These are phyloP conservation scores for Ecdyonurus torrentis DNA, from an alignment of 2,888 invertebrate species.

Conservation along the genomic window DNA sequence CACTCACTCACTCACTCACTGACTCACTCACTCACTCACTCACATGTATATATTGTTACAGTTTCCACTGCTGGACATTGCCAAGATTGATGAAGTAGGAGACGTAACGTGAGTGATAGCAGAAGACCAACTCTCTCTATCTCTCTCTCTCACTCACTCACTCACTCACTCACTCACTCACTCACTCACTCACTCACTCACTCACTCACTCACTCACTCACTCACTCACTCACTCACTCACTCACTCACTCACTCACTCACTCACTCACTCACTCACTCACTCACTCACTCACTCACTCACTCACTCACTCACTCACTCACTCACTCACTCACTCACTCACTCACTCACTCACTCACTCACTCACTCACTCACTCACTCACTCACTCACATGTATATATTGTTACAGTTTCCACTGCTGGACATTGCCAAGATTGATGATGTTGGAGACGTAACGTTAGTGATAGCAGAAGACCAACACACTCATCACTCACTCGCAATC, in stretches of 20 bases:
- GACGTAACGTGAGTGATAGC: no score
- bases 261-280: constrained; percentile 7
- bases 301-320: background rate
- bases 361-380: constrained; percentile 6
- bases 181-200: constrained; percentile 4
- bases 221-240: constrained; percentile 5
- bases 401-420: no score
- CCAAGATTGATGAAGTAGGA: no score
- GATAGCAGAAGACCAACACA: no score
- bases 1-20: background rate
- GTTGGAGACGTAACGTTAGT: no score
- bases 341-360: constrained; percentile 6
- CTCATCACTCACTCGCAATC: no score
- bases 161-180: constrained; percentile 5
- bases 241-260: constrained; percentile 7
- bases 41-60: no score
- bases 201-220: constrained; percentile 3
- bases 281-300: constrained; percentile 5
- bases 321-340: constrained; percentile 7
- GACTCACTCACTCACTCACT: constrained; percentile 2
- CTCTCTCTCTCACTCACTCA: no score
- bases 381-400: no score
- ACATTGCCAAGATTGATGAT: no score
- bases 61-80: no score
- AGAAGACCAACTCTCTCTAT: no score